These are phyloP conservation scores for Aelia acuminata DNA, from an alignment of 2,888 invertebrate genomes.

Conservation along the genomic window DNA sequence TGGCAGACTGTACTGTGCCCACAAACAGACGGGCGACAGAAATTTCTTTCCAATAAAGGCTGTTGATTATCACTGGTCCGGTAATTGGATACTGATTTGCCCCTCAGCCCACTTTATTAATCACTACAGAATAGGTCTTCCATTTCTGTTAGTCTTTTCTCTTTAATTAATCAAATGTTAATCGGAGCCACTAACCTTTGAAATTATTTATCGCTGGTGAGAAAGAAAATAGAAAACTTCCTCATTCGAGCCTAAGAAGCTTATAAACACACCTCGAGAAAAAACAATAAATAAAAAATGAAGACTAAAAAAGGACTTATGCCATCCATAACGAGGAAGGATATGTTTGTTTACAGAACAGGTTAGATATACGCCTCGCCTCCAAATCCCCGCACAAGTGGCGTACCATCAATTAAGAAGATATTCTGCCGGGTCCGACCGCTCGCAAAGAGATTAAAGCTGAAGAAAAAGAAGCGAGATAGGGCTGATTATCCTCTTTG, in stretches of 20 bases:
- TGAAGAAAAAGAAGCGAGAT: background rate
- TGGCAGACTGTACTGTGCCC: background rate
- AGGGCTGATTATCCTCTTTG: background rate
- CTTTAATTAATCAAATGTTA: constrained; percentile 39
- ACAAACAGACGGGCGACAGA: background rate
- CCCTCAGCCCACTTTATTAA: background rate
- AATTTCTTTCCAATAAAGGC: background rate
- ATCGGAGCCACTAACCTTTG: constrained; percentile 41
- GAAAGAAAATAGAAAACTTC: constrained; percentile 14
- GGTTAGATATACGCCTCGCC: background rate
- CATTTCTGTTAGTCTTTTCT: background rate
- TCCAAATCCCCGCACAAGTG: background rate
- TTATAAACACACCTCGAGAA: constrained; percentile 15
- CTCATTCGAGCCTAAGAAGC: constrained; percentile 26
- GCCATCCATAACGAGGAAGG: constrained; percentile 19
- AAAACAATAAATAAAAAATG: constrained; percentile 40
- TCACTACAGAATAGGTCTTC: background rate
- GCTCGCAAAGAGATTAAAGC: background rate
- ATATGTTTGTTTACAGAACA: constrained; percentile 44
- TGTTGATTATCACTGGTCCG: background rate
- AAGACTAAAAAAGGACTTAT: constrained; percentile 12
- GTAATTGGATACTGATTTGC: constrained; percentile 45
- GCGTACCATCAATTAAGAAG: background rate
- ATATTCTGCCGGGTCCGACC: background rate
- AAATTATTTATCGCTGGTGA: constrained; percentile 20